Evolutionary conservation across 2,888 invertebrate species (phyloP), one percentile per base, ranked within the genome.

Genomic region (Hirtodrosophila confusa): DNA sequence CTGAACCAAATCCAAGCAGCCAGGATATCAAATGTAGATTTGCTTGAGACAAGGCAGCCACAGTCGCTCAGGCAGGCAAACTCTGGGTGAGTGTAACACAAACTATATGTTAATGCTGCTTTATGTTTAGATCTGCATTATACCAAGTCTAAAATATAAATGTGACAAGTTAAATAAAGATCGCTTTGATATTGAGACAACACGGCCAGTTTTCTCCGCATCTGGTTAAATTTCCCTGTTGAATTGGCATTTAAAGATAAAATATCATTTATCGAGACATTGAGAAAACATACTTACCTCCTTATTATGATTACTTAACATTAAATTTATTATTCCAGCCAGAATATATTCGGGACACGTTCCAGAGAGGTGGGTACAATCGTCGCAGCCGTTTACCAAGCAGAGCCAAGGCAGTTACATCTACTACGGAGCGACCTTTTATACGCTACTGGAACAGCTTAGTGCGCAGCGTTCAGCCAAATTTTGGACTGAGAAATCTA

Each of bases 391-490:
- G 62, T 9, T 23, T 75, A 6, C 12, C 43, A 4, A 48, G 9
- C 0, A 56, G 44, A 3, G 51, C 44, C 4, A 72, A 69, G 44
- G 62, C 66, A 9, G 67, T 3, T 58, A 23, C 69, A 6, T 61
- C 71, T 3, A 78, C 76, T 2, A 85, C 86, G 0, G 73, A 88
- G 44, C 70, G 85, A 3, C 89, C 89, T 0, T 49, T 89, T 4
- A 35, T 82, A 1, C 74, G 80, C 0, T 86, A 79, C 11, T 90
- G 90, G 89, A 84, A 89, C 9, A 88, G 58, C 41, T 75, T 90
- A n/a, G 68, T 89, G 12, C 80, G 82, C 11, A 88, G 78, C 44
- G 76, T 88, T 8, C 86, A 78, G 23, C 83, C 88, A 3, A 63
- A 83, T n/a, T 88, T 88, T 8, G 75, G 74, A 10, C 50, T 89